Conservation (phyloP, 2,113 vertebrate species). For the Colossoma macropomum region DNA sequence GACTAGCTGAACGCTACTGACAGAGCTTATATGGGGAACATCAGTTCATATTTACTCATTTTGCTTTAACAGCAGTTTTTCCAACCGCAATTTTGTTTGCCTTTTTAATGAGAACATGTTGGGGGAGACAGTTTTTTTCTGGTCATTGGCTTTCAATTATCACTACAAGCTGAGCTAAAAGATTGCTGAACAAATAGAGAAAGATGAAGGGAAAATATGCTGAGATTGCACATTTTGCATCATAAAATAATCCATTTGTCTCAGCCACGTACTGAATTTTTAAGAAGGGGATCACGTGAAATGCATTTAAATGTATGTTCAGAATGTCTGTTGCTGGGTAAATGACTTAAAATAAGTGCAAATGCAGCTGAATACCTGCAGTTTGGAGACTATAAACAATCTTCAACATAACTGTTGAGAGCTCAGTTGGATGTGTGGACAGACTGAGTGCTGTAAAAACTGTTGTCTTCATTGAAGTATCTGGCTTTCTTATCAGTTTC, state of each 20-base stretch:
- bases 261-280: not conserved
- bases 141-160: slow-evolving; percentile 20
- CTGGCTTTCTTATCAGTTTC: too few relatives aligned
- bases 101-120: not conserved
- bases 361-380: too few relatives aligned
- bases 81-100: not conserved
- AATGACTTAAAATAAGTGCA: too few relatives aligned
- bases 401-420: too few relatives aligned
- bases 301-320: too few relatives aligned
- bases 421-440: too few relatives aligned
- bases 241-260: not conserved
- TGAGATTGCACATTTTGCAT: slow-evolving; percentile 20
- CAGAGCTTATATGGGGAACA: not conserved
- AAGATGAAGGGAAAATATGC: slow-evolving; percentile 43
- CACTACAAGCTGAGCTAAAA: slow-evolving; percentile 34
- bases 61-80: slow-evolving; percentile 12
- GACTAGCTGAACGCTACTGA: not conserved
- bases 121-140: not conserved
- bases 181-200: slow-evolving; percentile 44
- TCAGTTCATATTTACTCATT: not conserved
- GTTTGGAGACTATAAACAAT: too few relatives aligned
- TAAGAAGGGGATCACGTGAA: not conserved
- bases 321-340: too few relatives aligned
- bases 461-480: too few relatives aligned
- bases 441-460: too few relatives aligned